Conservation (phyloP, 2,888 invertebrate genomes). For the Lasioglossum marginatum region DNA sequence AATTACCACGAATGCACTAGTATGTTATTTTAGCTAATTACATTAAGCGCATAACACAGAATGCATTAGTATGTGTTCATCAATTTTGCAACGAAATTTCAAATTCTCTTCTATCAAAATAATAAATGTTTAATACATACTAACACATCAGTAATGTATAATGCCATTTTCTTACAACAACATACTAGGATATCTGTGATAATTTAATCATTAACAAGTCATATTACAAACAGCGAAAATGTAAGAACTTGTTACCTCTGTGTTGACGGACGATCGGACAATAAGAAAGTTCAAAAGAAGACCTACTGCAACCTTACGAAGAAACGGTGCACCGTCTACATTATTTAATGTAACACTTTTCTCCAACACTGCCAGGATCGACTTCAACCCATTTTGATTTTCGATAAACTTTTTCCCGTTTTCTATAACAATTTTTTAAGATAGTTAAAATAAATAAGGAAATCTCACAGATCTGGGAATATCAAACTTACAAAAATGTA, state of each 20-base stretch:
- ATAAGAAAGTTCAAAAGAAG: constrained; percentile 92
- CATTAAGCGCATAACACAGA: not conserved
- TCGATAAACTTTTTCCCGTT: constrained; percentile 79
- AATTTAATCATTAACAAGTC: constrained; percentile 1
- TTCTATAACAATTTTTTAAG: constrained; percentile 68
- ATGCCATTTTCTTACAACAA: constrained; percentile 79
- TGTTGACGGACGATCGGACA: constrained; percentile 89
- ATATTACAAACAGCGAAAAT: not conserved
- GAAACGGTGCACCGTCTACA: constrained; percentile 80
- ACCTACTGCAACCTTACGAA: constrained; percentile 90
- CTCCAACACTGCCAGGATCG: constrained; percentile 77
- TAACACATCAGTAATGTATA: not conserved
- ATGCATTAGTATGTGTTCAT: constrained; percentile 5
- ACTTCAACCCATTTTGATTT: constrained; percentile 85
- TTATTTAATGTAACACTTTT: constrained; percentile 70
- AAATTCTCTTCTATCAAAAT: not conserved
- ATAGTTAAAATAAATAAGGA: constrained; percentile 2
- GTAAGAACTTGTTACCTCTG: constrained; percentile 80
- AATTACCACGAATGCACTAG: constrained; percentile 20
- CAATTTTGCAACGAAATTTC: not conserved
- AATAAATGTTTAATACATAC: not conserved
- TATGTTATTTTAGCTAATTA: constrained; percentile 15
- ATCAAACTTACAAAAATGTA: not conserved
- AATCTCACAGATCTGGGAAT: not conserved
- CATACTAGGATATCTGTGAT: constrained; percentile 2